Conservation (phyloP, 2,797 vertebrate genomes). For the Cephalopachus bancanus region DNA sequence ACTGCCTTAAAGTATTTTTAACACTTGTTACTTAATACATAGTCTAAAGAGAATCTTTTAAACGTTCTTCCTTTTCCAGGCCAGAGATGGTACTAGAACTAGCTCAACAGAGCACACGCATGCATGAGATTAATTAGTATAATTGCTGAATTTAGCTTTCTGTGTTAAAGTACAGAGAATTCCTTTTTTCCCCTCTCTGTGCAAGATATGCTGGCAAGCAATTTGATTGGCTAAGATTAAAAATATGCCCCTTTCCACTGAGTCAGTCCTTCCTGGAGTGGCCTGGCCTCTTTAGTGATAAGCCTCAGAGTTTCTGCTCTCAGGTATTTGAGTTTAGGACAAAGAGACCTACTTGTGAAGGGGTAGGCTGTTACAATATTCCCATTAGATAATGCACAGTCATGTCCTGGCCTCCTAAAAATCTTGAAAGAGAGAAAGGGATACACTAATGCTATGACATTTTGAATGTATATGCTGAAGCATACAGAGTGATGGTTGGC, state of each 20-base stretch:
- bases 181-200: constrained; percentile 50
- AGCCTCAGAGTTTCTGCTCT: neutral
- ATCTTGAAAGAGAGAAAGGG: neutral
- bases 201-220: neutral
- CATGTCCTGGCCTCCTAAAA: constrained; percentile 8
- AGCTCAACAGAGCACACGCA: neutral
- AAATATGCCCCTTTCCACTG: neutral
- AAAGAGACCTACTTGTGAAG: constrained; percentile 16
- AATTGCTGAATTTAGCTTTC: constrained; percentile 24
- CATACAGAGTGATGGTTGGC: neutral
- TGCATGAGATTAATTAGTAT: constrained; percentile 9
- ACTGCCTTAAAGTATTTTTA: neutral
- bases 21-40: neutral
- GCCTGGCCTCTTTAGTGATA: constrained; percentile 30
- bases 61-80: constrained; percentile 7
- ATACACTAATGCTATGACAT: neutral
- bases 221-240: neutral
- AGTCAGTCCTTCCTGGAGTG: neutral
- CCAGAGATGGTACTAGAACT: constrained; percentile 31
- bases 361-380: neutral
- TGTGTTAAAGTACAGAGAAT: neutral
- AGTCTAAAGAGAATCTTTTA: neutral
- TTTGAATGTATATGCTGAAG: neutral
- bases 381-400: neutral
- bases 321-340: constrained; percentile 47